phyloP scores from a whole-genome alignment of 2,113 vertebrate species.

The human region GRCh38 chr2:15757501-15758000 shows the following conservation, averaged over 20 bases:
- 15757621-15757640: background rate
- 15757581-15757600: background rate
- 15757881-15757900: background rate
- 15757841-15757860: background rate
- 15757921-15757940: background rate
- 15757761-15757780: background rate
- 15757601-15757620: background rate
- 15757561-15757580: rapidly evolving
- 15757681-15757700: background rate
- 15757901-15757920: background rate
- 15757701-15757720: background rate
- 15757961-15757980: background rate
- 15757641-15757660: background rate
- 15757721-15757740: background rate
- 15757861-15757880: background rate
- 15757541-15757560: background rate
- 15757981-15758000: background rate
- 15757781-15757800: background rate
- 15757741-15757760: background rate
- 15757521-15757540: background rate
- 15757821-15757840: background rate
- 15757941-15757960: background rate
- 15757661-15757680: background rate
- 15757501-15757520: background rate
- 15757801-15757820: background rate